Evolutionary conservation across 2,797 vertebrate genomes (phyloP).

Genomic region (Sebastes trivittatus): DNA sequence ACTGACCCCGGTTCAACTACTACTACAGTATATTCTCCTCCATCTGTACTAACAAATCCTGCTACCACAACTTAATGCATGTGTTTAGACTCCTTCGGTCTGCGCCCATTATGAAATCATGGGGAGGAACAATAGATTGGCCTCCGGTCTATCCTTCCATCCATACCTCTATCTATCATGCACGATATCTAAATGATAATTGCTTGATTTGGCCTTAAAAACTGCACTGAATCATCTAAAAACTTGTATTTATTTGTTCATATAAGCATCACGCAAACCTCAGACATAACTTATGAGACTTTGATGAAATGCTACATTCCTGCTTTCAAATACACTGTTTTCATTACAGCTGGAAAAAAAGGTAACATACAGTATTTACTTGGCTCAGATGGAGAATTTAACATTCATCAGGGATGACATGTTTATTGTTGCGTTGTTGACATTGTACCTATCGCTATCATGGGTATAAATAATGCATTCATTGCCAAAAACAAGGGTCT

Average conservation of each 20-base stretch:
- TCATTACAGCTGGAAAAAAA: constrained; percentile 5
- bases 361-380: constrained; percentile 4
- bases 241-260: constrained; percentile 14
- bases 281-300: constrained; percentile 9
- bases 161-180: background rate
- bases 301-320: constrained; percentile 18
- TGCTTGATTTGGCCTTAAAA: constrained; percentile 23
- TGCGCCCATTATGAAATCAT: constrained; percentile 4
- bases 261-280: constrained; percentile 6
- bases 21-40: background rate
- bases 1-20: constrained; percentile 29
- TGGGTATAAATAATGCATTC: constrained; percentile 31
- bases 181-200: constrained; percentile 3
- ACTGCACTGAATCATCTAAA: background rate
- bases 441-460: constrained; percentile 23
- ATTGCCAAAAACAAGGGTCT: constrained; percentile 17
- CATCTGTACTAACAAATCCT: background rate
- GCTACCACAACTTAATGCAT: background rate
- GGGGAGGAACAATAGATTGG: background rate
- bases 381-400: constrained; percentile 18
- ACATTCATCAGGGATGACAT: constrained; percentile 41
- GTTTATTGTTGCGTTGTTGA: constrained; percentile 56
- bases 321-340: constrained; percentile 9
- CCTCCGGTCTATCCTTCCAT: background rate
- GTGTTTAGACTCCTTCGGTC: constrained; percentile 13